Evolutionary conservation across 2,113 vertebrate species (phyloP), one percentile per base, ranked within the genome.

Genomic region (Pyxicephalus adspersus): DNA sequence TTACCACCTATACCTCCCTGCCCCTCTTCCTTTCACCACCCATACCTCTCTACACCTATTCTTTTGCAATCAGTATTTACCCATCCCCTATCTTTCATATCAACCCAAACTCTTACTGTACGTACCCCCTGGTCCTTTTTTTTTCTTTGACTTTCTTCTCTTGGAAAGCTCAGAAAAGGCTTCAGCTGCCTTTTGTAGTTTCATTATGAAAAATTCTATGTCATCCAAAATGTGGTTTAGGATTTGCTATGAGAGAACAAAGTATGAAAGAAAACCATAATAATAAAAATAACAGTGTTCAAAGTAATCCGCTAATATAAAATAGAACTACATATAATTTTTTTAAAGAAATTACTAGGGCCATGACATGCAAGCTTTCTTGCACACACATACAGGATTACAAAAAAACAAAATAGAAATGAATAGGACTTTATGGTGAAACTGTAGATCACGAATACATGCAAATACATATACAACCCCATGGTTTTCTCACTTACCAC

Each of bases 171-270:
- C 96, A 29, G 83, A 86, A 80, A 95, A 97, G 0, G 98, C 97
- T 89, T 99, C 96, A 0, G 97, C 95, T 0, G 96, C 95, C 86
- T 98, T 98, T 86, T 99, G 98, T 5, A 99, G 95, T 86, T 96
- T 96, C 79, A 91, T 96, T 81, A 99, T 93, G 84, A 99, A 98
- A 89, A 93, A 94, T 76, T 99, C 98, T 55, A 99, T 95, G 85
- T 99, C 97, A 84, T 99, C 98, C 91, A 99, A 93, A 89, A 99
- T 92, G 86, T 97, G 98, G 87, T 99, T 99, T 84, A 99, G 93
- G 87, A 98, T 98, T 98, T 99, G 96, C 98, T 99, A 86, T 0
- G 7, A 31, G 20, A 83, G 38, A 85, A 80, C 19, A 61, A 16
- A 66, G 15, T 0, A 13, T 22, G n/a, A 25, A 70, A 0, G 11